These are phyloP conservation scores for Porites rus DNA, from an alignment of 92 coral and sea anemone genomes.

Conservation along the genomic window DNA sequence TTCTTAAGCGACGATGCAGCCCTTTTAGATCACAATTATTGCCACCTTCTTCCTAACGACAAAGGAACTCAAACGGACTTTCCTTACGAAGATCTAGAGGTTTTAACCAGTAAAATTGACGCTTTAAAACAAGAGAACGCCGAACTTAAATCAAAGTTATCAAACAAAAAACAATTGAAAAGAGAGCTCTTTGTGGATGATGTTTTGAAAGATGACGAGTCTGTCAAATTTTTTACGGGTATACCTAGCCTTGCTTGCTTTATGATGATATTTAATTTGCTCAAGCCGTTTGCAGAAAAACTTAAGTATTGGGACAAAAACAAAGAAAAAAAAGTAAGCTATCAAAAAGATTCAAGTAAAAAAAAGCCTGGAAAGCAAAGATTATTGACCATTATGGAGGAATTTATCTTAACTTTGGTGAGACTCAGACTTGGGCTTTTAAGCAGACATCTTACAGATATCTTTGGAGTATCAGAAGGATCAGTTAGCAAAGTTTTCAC, in stretches of 20 bases:
- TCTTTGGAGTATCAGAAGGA: conserved; percentile 39
- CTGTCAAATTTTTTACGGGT: too few species aligned
- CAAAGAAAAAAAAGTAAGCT: conserved; percentile 28
- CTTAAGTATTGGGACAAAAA: conserved; percentile 51
- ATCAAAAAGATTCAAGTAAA: conserved; percentile 2
- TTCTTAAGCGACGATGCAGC: conserved; percentile 5
- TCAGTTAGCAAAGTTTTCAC: too few species aligned
- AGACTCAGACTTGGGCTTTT: conserved; percentile 37
- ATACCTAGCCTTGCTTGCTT: too few species aligned
- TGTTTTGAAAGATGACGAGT: too few species aligned
- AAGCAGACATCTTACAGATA: conserved; percentile 26
- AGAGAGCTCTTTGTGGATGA: too few species aligned
- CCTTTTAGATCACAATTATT: conserved; percentile 6
- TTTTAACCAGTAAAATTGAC: too few species aligned
- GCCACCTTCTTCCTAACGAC: neutral
- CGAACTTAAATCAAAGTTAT: too few species aligned
- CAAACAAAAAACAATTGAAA: too few species aligned
- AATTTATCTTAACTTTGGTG: conserved; percentile 18
- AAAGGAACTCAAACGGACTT: conserved; percentile 26
- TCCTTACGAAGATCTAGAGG: too few species aligned
- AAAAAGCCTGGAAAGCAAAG: conserved; percentile 48
- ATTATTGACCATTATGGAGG: conserved; percentile 14
- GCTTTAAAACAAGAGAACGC: too few species aligned
- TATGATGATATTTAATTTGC: conserved; percentile 27
- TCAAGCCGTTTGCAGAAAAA: conserved; percentile 36